phyloP scores from a whole-genome alignment of 2,113 vertebrate species.

The Vulpes lagopus region DNA sequence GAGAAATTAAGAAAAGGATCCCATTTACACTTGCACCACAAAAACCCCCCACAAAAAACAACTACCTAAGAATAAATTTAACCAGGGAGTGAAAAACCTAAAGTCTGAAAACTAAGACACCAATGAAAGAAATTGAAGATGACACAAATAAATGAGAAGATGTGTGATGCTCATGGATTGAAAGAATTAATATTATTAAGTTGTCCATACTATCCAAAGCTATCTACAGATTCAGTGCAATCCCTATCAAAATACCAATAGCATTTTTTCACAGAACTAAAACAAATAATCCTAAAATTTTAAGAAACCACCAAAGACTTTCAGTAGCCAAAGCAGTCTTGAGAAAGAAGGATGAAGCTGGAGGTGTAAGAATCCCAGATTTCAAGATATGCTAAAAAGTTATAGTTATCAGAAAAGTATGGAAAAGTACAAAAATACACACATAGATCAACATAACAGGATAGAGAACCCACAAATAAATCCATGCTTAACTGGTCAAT shows the following conservation, averaged over 20 bases:
- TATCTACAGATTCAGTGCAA: not conserved
- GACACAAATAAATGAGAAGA: not conserved
- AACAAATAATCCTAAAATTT: not conserved
- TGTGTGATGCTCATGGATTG: not conserved
- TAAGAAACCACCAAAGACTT: not conserved
- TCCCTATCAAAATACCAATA: not conserved
- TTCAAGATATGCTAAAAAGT: not conserved
- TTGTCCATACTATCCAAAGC: not conserved
- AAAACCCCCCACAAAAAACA: too few species aligned
- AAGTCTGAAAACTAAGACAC: not conserved
- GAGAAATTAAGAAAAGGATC: not conserved
- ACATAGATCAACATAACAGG: not conserved
- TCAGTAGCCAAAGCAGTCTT: not conserved
- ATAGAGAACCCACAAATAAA: not conserved
- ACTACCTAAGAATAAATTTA: not conserved
- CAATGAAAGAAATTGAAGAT: not conserved
- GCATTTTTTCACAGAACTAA: not conserved
- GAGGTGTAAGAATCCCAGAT: not conserved
- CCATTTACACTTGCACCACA: not conserved
- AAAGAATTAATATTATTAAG: not conserved
- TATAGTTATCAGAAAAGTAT: not conserved
- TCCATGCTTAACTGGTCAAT: not conserved
- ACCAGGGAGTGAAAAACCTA: not conserved
- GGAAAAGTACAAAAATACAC: not conserved
- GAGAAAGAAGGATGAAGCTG: not conserved